Percentiles rank a stretch among this genome's conserved stretches.
phyloP scores from a whole-genome alignment of 2,888 invertebrate species.

The Archips crataeganus region DNA sequence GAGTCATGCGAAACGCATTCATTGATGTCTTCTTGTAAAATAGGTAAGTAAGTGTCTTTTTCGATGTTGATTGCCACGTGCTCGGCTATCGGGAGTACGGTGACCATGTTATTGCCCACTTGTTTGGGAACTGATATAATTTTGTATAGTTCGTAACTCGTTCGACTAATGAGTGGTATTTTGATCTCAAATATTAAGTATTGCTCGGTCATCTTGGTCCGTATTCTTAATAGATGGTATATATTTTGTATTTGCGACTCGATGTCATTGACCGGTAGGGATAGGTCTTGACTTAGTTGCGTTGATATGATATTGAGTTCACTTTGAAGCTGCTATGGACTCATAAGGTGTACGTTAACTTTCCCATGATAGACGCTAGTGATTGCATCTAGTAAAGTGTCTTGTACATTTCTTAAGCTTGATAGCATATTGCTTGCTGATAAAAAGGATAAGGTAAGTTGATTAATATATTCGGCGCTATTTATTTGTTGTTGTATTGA shows the following conservation, averaged over 20 bases:
- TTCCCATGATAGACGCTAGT: neutral
- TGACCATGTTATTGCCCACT: constrained; percentile 3
- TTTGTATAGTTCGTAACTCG: neutral
- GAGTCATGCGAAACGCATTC: neutral
- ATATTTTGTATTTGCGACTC: neutral
- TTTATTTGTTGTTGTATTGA: neutral
- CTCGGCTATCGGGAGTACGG: neutral
- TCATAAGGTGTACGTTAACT: neutral
- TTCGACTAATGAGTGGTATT: neutral
- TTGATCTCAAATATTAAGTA: constrained; percentile 4
- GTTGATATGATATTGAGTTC: neutral
- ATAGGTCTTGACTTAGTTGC: neutral
- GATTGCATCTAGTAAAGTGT: neutral
- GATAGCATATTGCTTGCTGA: neutral
- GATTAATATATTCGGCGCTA: neutral
- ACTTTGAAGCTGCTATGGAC: too few species aligned
- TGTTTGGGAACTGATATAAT: constrained; percentile 7
- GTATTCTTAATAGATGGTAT: neutral
- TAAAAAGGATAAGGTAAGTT: neutral
- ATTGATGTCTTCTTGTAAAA: constrained; percentile 1
- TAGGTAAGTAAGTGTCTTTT: constrained; percentile 4
- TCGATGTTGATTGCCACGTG: neutral
- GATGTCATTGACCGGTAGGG: neutral
- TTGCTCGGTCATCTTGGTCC: neutral
- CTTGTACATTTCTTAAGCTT: neutral